These are phyloP conservation scores for Syrrhaptes paradoxus DNA, from an alignment of 2,113 vertebrate genomes.

Conservation along the genomic window DNA sequence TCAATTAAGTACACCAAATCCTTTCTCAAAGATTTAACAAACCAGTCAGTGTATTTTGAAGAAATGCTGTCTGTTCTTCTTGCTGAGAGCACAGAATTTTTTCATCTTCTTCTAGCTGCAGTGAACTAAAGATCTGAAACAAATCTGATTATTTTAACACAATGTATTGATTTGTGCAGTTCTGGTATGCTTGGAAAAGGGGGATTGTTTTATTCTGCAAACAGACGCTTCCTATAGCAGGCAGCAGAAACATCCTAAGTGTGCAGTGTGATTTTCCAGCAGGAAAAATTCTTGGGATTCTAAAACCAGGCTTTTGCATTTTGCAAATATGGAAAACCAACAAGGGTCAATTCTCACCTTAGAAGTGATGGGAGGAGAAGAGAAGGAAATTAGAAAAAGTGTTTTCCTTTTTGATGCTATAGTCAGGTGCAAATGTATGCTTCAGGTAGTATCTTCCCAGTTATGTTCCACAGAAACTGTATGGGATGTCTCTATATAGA, in stretches of 20 bases:
- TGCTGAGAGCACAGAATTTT: background rate
- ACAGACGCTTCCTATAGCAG: background rate
- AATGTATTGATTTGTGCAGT: constrained; percentile 40
- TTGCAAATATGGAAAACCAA: background rate
- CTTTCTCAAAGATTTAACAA: constrained; percentile 10
- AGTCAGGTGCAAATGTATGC: background rate
- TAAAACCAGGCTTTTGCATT: background rate
- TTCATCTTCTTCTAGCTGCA: background rate
- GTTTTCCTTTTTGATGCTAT: background rate
- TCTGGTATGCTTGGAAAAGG: background rate
- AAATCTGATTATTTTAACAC: constrained; percentile 26
- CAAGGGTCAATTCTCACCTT: background rate
- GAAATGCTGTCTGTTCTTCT: background rate
- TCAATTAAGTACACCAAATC: constrained; percentile 4
- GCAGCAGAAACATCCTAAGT: background rate
- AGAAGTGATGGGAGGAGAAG: background rate
- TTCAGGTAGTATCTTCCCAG: background rate
- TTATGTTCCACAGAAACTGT: background rate
- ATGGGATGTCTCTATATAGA: background rate
- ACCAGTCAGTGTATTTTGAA: background rate
- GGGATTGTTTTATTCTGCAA: constrained; percentile 28
- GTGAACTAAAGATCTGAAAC: constrained; percentile 22
- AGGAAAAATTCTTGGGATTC: background rate
- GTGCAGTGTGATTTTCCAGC: background rate
- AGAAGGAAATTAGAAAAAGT: background rate